Evolutionary conservation across 2,113 vertebrate genomes (phyloP).

Genomic region (Rattus norvegicus): DNA sequence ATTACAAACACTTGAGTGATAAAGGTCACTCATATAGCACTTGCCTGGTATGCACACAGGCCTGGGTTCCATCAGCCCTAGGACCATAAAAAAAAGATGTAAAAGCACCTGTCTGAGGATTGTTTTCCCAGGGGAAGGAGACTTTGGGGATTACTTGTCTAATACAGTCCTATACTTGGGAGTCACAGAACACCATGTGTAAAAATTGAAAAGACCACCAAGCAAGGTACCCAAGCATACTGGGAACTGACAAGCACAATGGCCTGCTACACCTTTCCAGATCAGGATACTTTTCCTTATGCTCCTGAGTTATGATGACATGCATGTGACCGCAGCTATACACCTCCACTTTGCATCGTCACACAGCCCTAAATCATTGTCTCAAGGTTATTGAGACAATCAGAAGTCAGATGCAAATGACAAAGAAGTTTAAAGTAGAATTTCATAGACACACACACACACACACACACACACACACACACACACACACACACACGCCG

Average conservation of each 20-base stretch:
- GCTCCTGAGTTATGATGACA: slow-evolving; percentile 33
- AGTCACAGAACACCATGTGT: background rate
- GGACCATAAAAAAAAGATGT: background rate
- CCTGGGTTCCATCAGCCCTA: background rate
- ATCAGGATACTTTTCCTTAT: background rate
- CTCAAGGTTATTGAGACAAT: slow-evolving; percentile 33
- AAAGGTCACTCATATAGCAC: too few relatives aligned
- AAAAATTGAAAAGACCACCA: background rate
- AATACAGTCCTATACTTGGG: background rate
- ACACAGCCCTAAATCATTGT: slow-evolving; percentile 40
- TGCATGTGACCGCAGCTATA: background rate
- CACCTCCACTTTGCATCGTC: slow-evolving; percentile 39
- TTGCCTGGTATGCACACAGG: background rate
- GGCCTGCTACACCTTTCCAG: background rate
- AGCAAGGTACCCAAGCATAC: background rate
- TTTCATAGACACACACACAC: background rate
- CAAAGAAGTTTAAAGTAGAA: slow-evolving; percentile 34
- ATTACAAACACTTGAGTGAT: background rate
- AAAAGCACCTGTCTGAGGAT: background rate
- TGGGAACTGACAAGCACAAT: background rate
- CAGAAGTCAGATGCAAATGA: slow-evolving; percentile 53
- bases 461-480: background rate
- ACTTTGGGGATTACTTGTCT: background rate
- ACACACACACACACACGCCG: background rate
- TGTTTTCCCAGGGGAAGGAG: too few relatives aligned